Conservation (phyloP, 2,888 invertebrate species). For the Vanessa cardui region DNA sequence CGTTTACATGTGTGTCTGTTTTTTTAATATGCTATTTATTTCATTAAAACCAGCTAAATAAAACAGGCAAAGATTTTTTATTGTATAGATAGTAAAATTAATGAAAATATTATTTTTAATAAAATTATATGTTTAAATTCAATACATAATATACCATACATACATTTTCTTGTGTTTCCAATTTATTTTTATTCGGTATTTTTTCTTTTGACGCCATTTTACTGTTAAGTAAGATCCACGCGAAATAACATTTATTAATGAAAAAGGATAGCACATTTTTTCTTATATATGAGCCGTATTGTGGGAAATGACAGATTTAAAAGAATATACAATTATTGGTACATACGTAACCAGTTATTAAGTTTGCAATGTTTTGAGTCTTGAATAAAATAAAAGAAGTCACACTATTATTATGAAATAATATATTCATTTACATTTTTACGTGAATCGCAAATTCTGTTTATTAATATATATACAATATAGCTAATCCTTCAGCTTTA, state of each 20-base stretch:
- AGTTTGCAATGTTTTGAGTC: not conserved
- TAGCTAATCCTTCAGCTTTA: too few species aligned
- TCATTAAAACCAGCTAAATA: too few species aligned
- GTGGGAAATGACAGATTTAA: slow-evolving; percentile 1
- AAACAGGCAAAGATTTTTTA: too few species aligned
- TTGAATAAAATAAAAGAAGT: not conserved
- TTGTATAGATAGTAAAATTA: too few species aligned
- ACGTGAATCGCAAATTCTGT: not conserved
- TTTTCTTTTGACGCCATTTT: not conserved
- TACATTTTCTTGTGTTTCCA: not conserved
- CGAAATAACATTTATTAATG: not conserved
- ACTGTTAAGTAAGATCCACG: not conserved
- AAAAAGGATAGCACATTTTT: not conserved
- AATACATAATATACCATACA: not conserved
- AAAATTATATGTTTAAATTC: not conserved
- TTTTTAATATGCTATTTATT: not conserved
- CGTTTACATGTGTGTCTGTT: too few species aligned
- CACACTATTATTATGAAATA: slow-evolving; percentile 2
- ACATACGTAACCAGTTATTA: slow-evolving; percentile 5
- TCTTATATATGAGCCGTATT: not conserved
- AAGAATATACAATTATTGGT: not conserved
- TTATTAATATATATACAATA: too few species aligned
- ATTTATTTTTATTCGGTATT: not conserved
- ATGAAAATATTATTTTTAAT: too few species aligned
- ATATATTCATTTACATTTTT: not conserved